Percentiles rank a stretch among this genome's conserved stretches.
phyloP scores from a whole-genome alignment of 2,113 vertebrate genomes.

The Cynopterus brachyotis region DNA sequence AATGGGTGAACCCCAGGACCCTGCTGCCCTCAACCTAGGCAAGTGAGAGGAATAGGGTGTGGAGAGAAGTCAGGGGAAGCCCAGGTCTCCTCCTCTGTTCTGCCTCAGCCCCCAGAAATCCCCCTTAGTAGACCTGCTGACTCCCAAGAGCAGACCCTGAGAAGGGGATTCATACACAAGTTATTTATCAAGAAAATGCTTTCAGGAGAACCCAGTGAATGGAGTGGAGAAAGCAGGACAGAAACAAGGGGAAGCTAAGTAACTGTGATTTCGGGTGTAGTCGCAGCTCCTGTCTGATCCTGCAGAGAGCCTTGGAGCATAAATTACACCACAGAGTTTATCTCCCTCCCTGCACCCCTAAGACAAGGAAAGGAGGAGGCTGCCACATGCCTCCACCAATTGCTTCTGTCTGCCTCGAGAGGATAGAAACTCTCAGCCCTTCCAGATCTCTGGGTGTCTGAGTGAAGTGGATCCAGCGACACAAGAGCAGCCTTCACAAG shows the following conservation, averaged over 20 bases:
- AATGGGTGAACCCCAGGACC: background rate
- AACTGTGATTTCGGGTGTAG: background rate
- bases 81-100: background rate
- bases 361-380: background rate
- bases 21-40: background rate
- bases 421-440: background rate
- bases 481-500: background rate
- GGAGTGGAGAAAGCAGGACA: background rate
- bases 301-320: background rate
- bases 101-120: background rate
- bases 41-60: background rate
- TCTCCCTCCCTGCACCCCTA: too few species aligned
- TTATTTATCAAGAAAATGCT: background rate
- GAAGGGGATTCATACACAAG: background rate
- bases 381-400: background rate
- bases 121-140: background rate
- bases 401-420: background rate
- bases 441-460: background rate
- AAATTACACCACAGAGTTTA: background rate
- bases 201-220: background rate
- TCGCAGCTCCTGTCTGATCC: background rate
- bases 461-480: background rate
- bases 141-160: background rate
- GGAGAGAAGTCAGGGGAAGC: background rate
- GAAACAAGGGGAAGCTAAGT: background rate